Evolutionary conservation across 2,113 vertebrate species (phyloP).

Genomic region (Urocynchramus pylzowi): DNA sequence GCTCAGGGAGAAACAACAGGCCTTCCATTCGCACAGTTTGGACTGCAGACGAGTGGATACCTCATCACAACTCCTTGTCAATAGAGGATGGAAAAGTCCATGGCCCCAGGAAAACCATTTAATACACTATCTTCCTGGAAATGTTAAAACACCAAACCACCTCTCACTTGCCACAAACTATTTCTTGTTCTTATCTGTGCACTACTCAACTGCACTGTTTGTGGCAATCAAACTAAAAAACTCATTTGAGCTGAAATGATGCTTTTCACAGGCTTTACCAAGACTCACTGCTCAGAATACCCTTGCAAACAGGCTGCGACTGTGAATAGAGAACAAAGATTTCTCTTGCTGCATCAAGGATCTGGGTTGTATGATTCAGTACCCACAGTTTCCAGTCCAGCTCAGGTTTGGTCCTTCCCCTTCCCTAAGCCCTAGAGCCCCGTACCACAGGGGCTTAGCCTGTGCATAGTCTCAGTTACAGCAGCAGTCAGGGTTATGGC

Average conservation of each 20-base stretch:
- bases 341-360: not conserved
- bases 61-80: rapidly evolving
- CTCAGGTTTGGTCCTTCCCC: not conserved
- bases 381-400: not conserved
- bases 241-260: not conserved
- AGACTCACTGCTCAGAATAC: not conserved
- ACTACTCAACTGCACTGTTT: not conserved
- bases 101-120: too few species aligned
- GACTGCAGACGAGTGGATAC: rapidly evolving
- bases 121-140: not conserved
- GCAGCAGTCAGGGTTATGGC: not conserved
- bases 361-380: not conserved
- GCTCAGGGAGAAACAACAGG: not conserved
- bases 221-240: not conserved
- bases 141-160: not conserved
- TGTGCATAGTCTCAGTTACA: not conserved
- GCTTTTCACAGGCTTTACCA: not conserved
- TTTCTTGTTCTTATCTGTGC: not conserved
- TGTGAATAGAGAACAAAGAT: not conserved
- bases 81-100: not conserved
- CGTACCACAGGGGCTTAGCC: not conserved
- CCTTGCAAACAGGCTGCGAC: not conserved
- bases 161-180: not conserved
- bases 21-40: not conserved
- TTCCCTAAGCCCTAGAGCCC: not conserved